Conservation (phyloP, 2,888 invertebrate species). For the Heteromurus nitidus region DNA sequence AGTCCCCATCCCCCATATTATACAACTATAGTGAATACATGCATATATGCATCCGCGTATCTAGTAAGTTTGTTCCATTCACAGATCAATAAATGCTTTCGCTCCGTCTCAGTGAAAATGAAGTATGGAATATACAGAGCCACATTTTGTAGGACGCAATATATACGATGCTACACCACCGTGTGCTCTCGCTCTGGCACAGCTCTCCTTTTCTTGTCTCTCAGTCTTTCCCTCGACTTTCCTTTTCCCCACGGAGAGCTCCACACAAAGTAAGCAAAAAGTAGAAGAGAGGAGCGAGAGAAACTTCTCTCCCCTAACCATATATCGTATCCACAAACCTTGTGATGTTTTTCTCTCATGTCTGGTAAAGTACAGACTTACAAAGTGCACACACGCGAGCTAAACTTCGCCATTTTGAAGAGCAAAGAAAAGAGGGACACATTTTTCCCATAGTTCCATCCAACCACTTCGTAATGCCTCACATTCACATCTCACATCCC, state of each 20-base stretch:
- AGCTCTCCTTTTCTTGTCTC: background rate
- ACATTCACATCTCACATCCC: too few species aligned
- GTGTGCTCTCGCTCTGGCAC: background rate
- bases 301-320: background rate
- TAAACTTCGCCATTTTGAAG: slow-evolving; percentile 33
- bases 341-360: slow-evolving; percentile 25
- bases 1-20: background rate
- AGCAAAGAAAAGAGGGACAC: slow-evolving; percentile 4
- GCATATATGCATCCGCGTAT: too few species aligned
- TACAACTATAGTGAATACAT: too few species aligned
- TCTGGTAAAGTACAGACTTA: slow-evolving; percentile 14
- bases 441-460: background rate
- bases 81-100: slow-evolving; percentile 53
- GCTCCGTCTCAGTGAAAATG: slow-evolving; percentile 22
- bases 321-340: background rate
- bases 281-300: slow-evolving; percentile 6
- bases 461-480: too few species aligned
- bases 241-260: slow-evolving; percentile 40
- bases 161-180: background rate
- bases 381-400: slow-evolving; percentile 23
- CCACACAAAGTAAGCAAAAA: slow-evolving; percentile 1
- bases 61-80: slow-evolving; percentile 37
- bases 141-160: background rate
- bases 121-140: slow-evolving; percentile 10
- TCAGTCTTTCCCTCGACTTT: slow-evolving; percentile 22